Percentiles rank a stretch among this genome's conserved stretches.
Conservation (phyloP, 2,113 vertebrate genomes). For the Mirza zaza region DNA sequence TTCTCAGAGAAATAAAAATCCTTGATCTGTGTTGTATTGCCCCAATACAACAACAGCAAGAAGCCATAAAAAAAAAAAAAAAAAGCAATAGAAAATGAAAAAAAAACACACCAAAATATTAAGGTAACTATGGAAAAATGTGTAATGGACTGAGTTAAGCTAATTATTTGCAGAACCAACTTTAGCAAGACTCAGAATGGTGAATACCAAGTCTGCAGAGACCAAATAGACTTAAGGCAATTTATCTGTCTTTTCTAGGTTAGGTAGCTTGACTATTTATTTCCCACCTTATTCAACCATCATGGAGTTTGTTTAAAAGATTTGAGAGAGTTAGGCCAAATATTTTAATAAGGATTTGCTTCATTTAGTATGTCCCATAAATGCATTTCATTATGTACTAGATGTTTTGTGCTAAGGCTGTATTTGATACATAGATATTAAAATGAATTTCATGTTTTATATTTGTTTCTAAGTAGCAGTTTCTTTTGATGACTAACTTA, state of each 20-base stretch:
- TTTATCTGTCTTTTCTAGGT: conserved; percentile 68
- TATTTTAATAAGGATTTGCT: conserved; percentile 76
- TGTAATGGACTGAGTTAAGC: conserved; percentile 41
- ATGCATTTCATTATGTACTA: conserved; percentile 71
- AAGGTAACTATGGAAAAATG: conserved; percentile 49
- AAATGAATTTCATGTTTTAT: conserved; percentile 73
- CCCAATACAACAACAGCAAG: conserved; percentile 66
- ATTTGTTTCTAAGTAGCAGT: conserved; percentile 80
- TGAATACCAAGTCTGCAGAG: conserved; percentile 70
- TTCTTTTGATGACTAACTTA: conserved; percentile 77
- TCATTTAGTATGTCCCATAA: conserved; percentile 61
- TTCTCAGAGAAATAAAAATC: conserved; percentile 69
- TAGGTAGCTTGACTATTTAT: conserved; percentile 63
- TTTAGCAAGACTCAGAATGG: conserved; percentile 61
- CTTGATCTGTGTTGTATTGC: conserved; percentile 70
- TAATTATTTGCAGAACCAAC: conserved; percentile 56
- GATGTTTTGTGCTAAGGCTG: conserved; percentile 73
- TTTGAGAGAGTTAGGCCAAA: conserved; percentile 69
- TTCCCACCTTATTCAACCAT: conserved; percentile 60
- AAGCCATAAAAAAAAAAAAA: conserved; percentile 71
- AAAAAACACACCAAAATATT: conserved; percentile 57
- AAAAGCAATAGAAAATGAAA: conserved; percentile 74
- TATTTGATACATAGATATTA: conserved; percentile 80
- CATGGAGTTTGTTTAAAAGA: conserved; percentile 72
- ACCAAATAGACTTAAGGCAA: conserved; percentile 62